Conservation (phyloP, 1,140 invertebrate genomes). For the Physella acuta region DNA sequence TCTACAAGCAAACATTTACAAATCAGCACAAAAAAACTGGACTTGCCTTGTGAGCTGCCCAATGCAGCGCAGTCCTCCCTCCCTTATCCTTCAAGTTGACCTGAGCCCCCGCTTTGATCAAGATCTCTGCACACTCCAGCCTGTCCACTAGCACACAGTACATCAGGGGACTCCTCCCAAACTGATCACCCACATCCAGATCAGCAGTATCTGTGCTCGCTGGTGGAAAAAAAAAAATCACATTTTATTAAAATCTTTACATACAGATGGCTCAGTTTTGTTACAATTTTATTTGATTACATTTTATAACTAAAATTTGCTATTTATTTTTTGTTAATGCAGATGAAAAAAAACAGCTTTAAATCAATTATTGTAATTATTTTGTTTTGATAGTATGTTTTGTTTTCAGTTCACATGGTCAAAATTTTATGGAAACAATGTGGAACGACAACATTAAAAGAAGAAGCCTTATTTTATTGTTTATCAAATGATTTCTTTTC, state of each 20-base stretch:
- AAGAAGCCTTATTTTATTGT: no score
- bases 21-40: no score
- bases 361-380: no score
- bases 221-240: slow-evolving; percentile 22
- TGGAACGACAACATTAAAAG: no score
- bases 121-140: slow-evolving; percentile 57
- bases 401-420: no score
- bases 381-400: no score
- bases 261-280: background rate
- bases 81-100: slow-evolving; percentile 57
- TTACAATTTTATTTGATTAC: background rate
- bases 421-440: no score
- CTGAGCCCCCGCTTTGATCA: slow-evolving; percentile 54
- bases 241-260: background rate
- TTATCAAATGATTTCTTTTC: no score
- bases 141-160: slow-evolving; percentile 57
- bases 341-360: no score
- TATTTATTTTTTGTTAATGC: background rate
- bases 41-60: slow-evolving; percentile 60
- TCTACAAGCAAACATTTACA: no score
- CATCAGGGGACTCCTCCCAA: slow-evolving; percentile 59
- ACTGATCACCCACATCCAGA: slow-evolving; percentile 57
- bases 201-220: slow-evolving; percentile 36
- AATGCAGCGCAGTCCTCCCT: slow-evolving; percentile 58
- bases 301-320: background rate